These are phyloP conservation scores for Platycheirus albimanus DNA, from an alignment of 2,888 invertebrate species.

Conservation along the genomic window DNA sequence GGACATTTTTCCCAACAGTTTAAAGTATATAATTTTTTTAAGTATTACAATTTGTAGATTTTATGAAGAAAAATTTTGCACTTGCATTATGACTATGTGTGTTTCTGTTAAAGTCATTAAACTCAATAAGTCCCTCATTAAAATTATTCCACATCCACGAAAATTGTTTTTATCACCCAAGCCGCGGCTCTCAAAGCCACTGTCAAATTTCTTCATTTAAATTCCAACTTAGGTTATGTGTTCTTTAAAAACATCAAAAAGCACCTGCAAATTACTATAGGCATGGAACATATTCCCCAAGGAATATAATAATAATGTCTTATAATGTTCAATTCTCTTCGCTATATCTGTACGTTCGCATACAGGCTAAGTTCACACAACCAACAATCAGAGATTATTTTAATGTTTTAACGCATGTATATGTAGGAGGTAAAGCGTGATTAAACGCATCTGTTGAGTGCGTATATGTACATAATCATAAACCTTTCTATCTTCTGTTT, in stretches of 20 bases:
- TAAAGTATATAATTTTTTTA: no score
- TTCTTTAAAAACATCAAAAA: conserved; percentile 11
- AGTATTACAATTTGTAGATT: no score
- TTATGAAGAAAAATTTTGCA: no score
- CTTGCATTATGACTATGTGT: no score
- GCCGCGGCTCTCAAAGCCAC: background rate
- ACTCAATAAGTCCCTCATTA: conserved; percentile 22
- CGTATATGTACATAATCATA: conserved; percentile 23
- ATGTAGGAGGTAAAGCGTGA: conserved; percentile 28
- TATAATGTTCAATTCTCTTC: conserved; percentile 2
- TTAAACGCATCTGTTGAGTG: conserved; percentile 64
- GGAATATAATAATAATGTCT: background rate
- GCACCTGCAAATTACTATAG: conserved; percentile 1
- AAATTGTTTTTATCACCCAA: background rate
- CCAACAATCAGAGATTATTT: conserved; percentile 61
- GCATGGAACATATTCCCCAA: background rate
- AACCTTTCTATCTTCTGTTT: background rate
- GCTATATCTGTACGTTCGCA: background rate
- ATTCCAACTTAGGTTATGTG: background rate
- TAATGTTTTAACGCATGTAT: conserved; percentile 60
- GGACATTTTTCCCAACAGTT: no score
- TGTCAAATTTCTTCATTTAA: conserved; percentile 10
- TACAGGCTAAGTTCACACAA: background rate
- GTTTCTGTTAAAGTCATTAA: background rate
- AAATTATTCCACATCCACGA: background rate